Conservation (phyloP, 2,888 invertebrate genomes). For the Drosophila mettleri region DNA sequence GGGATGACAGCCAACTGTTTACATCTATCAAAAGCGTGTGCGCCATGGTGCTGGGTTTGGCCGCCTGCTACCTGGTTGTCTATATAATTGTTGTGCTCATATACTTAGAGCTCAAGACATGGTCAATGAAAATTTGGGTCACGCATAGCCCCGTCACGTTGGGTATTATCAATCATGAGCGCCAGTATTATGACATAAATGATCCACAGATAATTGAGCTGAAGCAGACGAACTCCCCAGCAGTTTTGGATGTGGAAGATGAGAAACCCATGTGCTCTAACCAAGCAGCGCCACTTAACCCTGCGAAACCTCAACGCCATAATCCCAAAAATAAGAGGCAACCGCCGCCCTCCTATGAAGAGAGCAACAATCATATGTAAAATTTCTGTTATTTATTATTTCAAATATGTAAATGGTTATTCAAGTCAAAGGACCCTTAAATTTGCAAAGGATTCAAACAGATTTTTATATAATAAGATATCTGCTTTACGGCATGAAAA, state of each 20-base stretch:
- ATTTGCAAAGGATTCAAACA: not conserved
- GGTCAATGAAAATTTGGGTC: slow-evolving; percentile 3
- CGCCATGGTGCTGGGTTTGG: slow-evolving; percentile 12
- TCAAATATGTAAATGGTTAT: not conserved
- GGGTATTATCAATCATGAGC: slow-evolving; percentile 3
- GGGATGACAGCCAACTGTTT: not conserved
- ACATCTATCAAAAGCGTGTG: not conserved
- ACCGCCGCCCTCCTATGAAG: not conserved
- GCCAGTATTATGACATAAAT: not conserved
- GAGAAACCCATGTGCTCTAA: not conserved
- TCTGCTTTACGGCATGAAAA: too few species aligned
- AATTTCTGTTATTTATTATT: not conserved
- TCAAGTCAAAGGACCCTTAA: not conserved
- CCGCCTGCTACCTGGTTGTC: slow-evolving; percentile 19
- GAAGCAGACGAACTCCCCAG: not conserved
- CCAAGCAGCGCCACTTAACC: not conserved
- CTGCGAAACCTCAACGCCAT: not conserved
- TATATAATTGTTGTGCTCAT: slow-evolving; percentile 21
- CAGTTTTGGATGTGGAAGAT: not conserved
- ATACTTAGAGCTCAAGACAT: slow-evolving; percentile 1
- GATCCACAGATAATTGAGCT: not conserved
- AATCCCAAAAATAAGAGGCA: too few species aligned
- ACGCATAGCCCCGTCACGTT: not conserved
- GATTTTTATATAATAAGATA: too few species aligned
- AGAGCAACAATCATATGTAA: not conserved